Evolutionary conservation across 37 sponge, comb jelly and placozoan genomes (phyloP).

Genomic region (Aphrocallistes beatrix): DNA sequence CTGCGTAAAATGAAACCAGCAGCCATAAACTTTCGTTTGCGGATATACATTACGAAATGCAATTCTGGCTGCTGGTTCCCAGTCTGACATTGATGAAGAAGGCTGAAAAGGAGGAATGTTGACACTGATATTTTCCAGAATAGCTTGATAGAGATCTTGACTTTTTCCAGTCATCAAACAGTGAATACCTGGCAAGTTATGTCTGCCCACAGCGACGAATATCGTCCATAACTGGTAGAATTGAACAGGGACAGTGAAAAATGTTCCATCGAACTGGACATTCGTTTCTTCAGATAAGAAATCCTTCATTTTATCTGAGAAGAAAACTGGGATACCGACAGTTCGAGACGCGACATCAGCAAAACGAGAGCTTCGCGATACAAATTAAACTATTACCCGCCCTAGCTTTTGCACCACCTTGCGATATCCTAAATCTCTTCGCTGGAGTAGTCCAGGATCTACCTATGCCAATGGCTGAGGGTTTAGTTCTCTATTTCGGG

Average conservation of each 20-base stretch:
- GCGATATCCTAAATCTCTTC: too few relatives aligned
- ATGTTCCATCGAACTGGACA: conserved; percentile 17
- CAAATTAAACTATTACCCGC: too few relatives aligned
- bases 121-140: not conserved
- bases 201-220: conserved; percentile 1
- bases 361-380: too few relatives aligned
- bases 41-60: not conserved
- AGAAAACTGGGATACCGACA: too few relatives aligned
- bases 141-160: not conserved
- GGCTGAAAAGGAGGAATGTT: not conserved
- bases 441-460: too few relatives aligned
- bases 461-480: too few relatives aligned
- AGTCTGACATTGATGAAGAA: not conserved
- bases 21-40: not conserved
- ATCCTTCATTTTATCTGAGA: not conserved
- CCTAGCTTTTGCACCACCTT: too few relatives aligned
- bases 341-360: too few relatives aligned
- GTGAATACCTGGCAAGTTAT: not conserved
- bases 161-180: conserved; percentile 7
- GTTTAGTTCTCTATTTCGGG: too few relatives aligned
- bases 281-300: conserved; percentile 5
- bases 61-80: not conserved
- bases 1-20: conserved; percentile 18
- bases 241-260: not conserved
- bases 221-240: conserved; percentile 5